phyloP scores from a whole-genome alignment of 2,888 invertebrate genomes.

The Epinotia ramella region DNA sequence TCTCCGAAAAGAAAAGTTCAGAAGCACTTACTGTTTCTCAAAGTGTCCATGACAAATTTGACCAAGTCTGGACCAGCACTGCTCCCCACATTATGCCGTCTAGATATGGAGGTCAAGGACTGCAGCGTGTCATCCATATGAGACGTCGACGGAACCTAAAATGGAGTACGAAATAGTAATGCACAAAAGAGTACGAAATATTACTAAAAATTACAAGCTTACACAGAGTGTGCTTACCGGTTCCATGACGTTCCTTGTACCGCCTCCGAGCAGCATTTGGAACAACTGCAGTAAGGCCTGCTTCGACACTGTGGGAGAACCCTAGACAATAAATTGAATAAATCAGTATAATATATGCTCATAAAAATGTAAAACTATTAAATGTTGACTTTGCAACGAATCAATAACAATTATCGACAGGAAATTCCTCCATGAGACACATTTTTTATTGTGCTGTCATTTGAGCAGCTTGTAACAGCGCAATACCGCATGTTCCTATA shows the following conservation, averaged over 20 bases:
- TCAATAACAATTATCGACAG: too few relatives aligned
- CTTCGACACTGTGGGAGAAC: slow-evolving; percentile 48
- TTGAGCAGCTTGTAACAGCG: too few relatives aligned
- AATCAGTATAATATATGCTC: too few relatives aligned
- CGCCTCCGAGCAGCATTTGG: slow-evolving; percentile 27
- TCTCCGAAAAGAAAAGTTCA: neutral
- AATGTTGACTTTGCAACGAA: too few relatives aligned
- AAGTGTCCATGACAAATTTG: slow-evolving; percentile 12
- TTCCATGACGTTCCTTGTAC: slow-evolving; percentile 18
- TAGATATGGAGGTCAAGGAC: slow-evolving; percentile 3
- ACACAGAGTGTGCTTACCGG: slow-evolving; percentile 11
- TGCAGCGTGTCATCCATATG: slow-evolving; percentile 30
- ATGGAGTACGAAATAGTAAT: neutral
- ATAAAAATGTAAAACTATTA: too few relatives aligned
- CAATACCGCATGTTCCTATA: too few relatives aligned
- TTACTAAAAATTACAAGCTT: too few relatives aligned
- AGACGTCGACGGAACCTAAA: slow-evolving; percentile 14
- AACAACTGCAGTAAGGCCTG: slow-evolving; percentile 35
- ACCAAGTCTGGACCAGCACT: slow-evolving; percentile 15
- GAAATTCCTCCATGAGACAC: too few relatives aligned
- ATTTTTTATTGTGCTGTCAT: too few relatives aligned
- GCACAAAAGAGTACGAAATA: neutral
- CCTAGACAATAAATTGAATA: slow-evolving; percentile 48
- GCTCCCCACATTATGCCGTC: slow-evolving; percentile 10
- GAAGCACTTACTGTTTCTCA: slow-evolving; percentile 14